Base-by-base conservation (phyloP, 2,797 vertebrate species). In the Hirundo rustica region DNA sequence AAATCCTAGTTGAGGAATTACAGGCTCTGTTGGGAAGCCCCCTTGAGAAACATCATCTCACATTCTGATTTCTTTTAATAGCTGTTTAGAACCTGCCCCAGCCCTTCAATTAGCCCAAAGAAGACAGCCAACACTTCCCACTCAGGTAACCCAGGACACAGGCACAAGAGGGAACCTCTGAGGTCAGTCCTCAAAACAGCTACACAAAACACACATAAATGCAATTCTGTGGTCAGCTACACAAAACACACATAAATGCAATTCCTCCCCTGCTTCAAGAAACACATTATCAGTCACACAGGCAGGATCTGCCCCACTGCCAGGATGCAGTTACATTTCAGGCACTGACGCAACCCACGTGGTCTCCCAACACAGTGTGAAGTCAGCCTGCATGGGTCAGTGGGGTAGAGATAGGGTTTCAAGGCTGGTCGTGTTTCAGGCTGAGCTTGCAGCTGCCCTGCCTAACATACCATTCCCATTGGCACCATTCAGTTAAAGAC, bases 351-450 rank as follows among this genome's bases (percentile, higher is more conserved):
- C 83, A 92, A 67, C 60, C 85, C 16, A 11, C 40, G 22, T 11
- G 11, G 88, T 68, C 93, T 90, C 85, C 74, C 70, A 61, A 42
- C 66, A 68, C 73, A 82, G 83, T 6, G n/a, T 82, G 95, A 96
- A 91, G 85, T 81, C 89, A 90, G 93, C 60, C 83, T 34, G 83
- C 92, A 62, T 7, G 23, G 91, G 92, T 84, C 93, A 92, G 79
- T 75, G 85, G 88, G 81, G 92, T 82, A 85, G 70, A 91, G 98
- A 97, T 97, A 94, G 93, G 87, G 96, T 97, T 97, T 97, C 97
- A 95, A 85, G 55, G 62, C 80, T 95, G 98, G 97, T 99, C 95
- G 44, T 96, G 93, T 98, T 98, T 98, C 98, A 98, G 96, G 94
- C 88, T 53, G 20, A 93, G 97, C 92, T 72, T 85, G 92, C 90